Evolutionary conservation across 2,797 vertebrate species (phyloP), one percentile per base, ranked within the genome.

Genomic region (Gadopsis marmoratus): DNA sequence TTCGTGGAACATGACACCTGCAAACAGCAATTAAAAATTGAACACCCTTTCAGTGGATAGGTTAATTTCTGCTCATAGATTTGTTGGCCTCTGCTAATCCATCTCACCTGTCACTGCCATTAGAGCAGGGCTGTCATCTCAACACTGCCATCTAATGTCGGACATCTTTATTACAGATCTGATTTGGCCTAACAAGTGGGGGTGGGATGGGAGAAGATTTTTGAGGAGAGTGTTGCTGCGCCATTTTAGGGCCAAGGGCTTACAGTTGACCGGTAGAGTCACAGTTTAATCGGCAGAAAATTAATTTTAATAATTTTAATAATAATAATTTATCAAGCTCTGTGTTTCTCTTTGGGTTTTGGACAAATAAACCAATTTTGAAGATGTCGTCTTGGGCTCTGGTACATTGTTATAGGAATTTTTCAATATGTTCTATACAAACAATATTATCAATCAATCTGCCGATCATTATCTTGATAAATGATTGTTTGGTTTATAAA

Each of bases 111-210:
- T 62, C 62, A 53, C 48, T 72, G 69, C 56, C 60, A 64, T 50
- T 4, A 68, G 41, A 69, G 78, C 71, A n/a, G 71, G 21, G 74
- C 74, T 56, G 82, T 82, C 91, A 85, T 90, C 88, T 65, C 92
- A 89, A 93, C 92, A 91, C 90, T 91, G 94, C 94, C 95, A 95
- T 93, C 95, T 95, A 90, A 89, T 86, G 95, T 77, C 88, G 71
- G 74, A 79, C 74, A 62, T 72, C 64, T 75, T 82, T 69, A 92
- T 71, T 89, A 81, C 93, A 92, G 53, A 73, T 74, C 51, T 74
- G 35, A 73, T 37, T 45, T n/a, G 39, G 11, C 10, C 56, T 53
- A 45, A 58, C 35, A 12, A 31, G 51, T 23, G 41, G 23, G 26
- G 33, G 47, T 12, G 64, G 58, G 29, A 41, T n/a, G 19, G 45